Base-by-base conservation (phyloP, 2,888 invertebrate species). In the Acanthacorydalis orientalis region DNA sequence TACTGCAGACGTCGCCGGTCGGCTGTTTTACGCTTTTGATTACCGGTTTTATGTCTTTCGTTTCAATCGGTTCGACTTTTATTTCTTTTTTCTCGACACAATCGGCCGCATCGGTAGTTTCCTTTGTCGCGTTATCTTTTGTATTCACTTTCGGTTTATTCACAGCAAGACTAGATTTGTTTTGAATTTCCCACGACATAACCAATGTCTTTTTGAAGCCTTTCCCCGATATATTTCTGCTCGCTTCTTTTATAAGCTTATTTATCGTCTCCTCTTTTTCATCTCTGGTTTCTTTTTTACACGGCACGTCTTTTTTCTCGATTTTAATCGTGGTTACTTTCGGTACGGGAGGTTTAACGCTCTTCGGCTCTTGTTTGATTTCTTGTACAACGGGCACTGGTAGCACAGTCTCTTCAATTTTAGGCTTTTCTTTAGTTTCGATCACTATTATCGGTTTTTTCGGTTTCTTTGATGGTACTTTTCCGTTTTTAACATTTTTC, bases 231-330 rank as follows among this genome's bases (percentile, higher is more conserved):
- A 46, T 33, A 39, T 40, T 53, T 49, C 53, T 52, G 38, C 52
- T 55, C n/a, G 55, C 55, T 50, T 57, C 51, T 48, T 53, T 55
- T 41, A 57, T 42, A 14, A 55, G 49, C 49, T 57, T 57, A 42
- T 54, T 53, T 41, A 54, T 55, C 9, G 55, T 54, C 48, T 54
- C 48, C 49, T 55, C 51, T 51, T 56, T 56, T 23, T 23, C 23
- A 6, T 23, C 23, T 23, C 6, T 23, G 6, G 6, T 23, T 43
- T 50, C 51, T 54, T 56, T 54, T 12, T 50, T 39, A 6, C 23
- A 23, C 23, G 2, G 23, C 6, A 23, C 23, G 23, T 23, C 23
- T 23, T 23, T 23, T 23, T 23, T 23, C 23, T 23, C 23, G 23
- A 23, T 23, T 23, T 23, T 23, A 23, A 23, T 23, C 2, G 23